Conservation (phyloP, 1,140 invertebrate species). For the Euschistus heros region DNA sequence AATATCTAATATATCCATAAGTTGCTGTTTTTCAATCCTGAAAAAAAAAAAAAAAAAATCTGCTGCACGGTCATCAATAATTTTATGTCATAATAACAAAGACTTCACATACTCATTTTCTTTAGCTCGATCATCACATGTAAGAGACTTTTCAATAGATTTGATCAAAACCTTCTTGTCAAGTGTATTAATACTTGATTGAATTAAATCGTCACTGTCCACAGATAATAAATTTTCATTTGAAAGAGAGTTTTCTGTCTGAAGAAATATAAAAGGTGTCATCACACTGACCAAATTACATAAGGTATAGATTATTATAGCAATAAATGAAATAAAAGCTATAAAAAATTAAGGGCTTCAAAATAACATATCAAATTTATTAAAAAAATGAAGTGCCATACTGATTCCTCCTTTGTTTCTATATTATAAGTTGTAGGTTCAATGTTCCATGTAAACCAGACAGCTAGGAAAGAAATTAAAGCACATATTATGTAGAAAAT, state of each 20-base stretch:
- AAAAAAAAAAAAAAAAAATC: neutral
- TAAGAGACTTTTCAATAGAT: neutral
- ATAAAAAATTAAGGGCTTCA: too few relatives aligned
- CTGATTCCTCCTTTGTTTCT: neutral
- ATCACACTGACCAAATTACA: too few relatives aligned
- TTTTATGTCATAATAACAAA: neutral
- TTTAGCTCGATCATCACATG: neutral
- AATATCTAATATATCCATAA: neutral
- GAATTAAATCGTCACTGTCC: too few relatives aligned
- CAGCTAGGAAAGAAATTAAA: constrained; percentile 6
- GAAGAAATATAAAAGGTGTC: too few relatives aligned
- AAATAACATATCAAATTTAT: too few relatives aligned
- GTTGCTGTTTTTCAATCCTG: constrained; percentile 10
- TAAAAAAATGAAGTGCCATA: neutral
- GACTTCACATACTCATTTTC: neutral
- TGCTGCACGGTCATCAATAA: neutral
- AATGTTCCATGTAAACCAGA: neutral
- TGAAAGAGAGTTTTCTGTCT: too few relatives aligned
- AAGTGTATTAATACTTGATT: neutral
- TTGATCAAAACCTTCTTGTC: neutral
- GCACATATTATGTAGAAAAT: constrained; percentile 8
- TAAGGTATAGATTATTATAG: too few relatives aligned
- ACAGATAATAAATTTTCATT: too few relatives aligned
- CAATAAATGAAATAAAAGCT: too few relatives aligned
- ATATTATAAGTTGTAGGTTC: neutral